phyloP scores from a whole-genome alignment of 2,888 invertebrate genomes.

The Poecilobothrus nobilitatus region DNA sequence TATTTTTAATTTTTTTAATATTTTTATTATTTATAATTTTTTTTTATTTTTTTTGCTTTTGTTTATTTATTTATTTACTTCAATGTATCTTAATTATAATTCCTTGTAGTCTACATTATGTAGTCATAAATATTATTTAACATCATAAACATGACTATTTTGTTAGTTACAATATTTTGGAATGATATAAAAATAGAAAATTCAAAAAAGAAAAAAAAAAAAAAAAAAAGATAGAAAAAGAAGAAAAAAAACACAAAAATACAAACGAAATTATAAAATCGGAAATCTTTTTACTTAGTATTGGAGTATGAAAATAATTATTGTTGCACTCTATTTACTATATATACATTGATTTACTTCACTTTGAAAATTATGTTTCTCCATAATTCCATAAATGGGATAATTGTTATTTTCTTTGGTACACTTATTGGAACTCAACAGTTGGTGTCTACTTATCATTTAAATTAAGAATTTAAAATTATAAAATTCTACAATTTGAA shows the following conservation, averaged over 20 bases:
- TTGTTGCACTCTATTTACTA: too few species aligned
- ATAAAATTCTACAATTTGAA: too few species aligned
- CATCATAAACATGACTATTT: constrained; percentile 6
- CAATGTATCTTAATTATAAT: constrained; percentile 6
- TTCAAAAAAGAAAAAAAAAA: neutral
- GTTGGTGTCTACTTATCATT: too few species aligned
- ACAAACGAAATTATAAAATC: neutral
- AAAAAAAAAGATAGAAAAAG: neutral
- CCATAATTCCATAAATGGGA: too few species aligned
- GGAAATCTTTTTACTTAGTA: neutral
- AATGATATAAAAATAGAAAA: constrained; percentile 1
- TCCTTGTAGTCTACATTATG: constrained; percentile 4
- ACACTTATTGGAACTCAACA: too few species aligned
- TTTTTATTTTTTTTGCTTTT: neutral
- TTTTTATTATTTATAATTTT: neutral
- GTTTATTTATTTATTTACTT: neutral
- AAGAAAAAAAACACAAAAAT: neutral
- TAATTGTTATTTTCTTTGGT: too few species aligned
- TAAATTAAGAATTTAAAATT: too few species aligned
- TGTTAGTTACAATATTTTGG: constrained; percentile 3
- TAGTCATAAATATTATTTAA: constrained; percentile 6
- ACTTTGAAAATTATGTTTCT: too few species aligned
- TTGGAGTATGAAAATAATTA: neutral
- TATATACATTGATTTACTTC: too few species aligned
- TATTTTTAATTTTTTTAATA: too few species aligned